A percentile compares a stretch with the other conserved stretches of the same genome.
Evolutionary conservation across 2,113 vertebrate genomes (phyloP).

Genomic region (Alces alces): DNA sequence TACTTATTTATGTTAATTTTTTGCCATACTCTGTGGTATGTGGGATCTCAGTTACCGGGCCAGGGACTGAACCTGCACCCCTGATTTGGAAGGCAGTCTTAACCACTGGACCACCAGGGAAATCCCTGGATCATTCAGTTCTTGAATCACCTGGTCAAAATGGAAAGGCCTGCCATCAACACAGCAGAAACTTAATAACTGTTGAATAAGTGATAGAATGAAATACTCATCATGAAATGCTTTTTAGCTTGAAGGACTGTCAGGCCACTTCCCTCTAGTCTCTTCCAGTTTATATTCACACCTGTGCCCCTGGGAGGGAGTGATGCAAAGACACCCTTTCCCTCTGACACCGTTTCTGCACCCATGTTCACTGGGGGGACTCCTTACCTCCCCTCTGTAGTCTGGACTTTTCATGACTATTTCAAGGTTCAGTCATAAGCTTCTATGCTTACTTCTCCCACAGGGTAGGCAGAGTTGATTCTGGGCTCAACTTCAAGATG

Average conservation of each 20-base stretch:
- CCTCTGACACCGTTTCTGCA: background rate
- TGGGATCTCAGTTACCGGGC: background rate
- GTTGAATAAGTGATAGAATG: background rate
- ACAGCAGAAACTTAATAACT: background rate
- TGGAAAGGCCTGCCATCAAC: background rate
- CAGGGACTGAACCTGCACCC: background rate
- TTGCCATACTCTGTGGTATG: background rate
- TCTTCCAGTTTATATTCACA: background rate
- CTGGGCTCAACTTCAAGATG: background rate
- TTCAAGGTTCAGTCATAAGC: background rate
- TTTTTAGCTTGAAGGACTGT: background rate
- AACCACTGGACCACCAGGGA: background rate
- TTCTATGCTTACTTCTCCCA: background rate
- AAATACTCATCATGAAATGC: background rate
- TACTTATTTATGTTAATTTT: background rate
- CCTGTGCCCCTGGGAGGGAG: background rate
- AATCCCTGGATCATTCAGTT: background rate
- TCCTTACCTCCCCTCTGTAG: background rate
- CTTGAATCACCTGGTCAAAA: background rate
- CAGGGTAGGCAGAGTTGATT: background rate
- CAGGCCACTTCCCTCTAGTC: background rate
- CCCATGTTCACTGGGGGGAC: background rate
- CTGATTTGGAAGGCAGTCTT: background rate
- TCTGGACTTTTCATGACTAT: background rate
- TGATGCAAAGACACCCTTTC: rapidly evolving